A percentile compares a stretch with the other conserved stretches of the same genome.
Conservation (phyloP, 2,797 vertebrate species). For the Lemur catta region DNA sequence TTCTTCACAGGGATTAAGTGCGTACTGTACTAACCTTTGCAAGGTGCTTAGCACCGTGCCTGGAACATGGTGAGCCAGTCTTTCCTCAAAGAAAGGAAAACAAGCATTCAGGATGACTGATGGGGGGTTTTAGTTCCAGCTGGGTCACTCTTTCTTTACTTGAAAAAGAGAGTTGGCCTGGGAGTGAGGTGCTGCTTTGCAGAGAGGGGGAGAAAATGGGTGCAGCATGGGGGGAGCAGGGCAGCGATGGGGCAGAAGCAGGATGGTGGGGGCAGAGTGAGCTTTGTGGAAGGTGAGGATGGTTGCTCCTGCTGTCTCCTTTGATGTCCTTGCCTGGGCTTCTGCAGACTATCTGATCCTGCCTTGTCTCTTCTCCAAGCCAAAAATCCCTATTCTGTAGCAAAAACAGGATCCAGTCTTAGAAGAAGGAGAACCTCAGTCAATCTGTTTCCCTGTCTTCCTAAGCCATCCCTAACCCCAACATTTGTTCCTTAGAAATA, state of each 20-base stretch:
- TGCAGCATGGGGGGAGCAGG: accelerated
- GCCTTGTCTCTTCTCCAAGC: too few relatives aligned
- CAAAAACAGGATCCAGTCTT: not conserved
- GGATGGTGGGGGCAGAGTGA: not conserved
- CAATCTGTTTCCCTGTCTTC: not conserved
- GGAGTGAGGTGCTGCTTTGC: not conserved
- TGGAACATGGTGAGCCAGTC: not conserved
- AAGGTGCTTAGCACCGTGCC: not conserved
- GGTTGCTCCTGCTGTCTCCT: not conserved
- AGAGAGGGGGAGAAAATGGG: not conserved
- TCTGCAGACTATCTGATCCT: too few relatives aligned
- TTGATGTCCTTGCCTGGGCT: not conserved
- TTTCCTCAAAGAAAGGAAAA: not conserved
- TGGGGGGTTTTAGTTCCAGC: accelerated
- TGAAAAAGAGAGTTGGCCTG: too few relatives aligned
- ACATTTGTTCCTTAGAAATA: not conserved
- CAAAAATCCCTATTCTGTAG: accelerated
- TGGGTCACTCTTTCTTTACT: not conserved
- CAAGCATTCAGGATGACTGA: too few relatives aligned
- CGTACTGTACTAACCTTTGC: accelerated
- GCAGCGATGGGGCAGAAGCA: accelerated
- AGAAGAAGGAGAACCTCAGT: not conserved
- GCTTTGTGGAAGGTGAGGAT: too few relatives aligned
- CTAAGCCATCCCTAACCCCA: not conserved
- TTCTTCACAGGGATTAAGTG: accelerated